A percentile compares a stretch with the other conserved stretches of the same genome.
Evolutionary conservation across 2,797 vertebrate species (phyloP).

Genomic region (Heliangelus exortis): DNA sequence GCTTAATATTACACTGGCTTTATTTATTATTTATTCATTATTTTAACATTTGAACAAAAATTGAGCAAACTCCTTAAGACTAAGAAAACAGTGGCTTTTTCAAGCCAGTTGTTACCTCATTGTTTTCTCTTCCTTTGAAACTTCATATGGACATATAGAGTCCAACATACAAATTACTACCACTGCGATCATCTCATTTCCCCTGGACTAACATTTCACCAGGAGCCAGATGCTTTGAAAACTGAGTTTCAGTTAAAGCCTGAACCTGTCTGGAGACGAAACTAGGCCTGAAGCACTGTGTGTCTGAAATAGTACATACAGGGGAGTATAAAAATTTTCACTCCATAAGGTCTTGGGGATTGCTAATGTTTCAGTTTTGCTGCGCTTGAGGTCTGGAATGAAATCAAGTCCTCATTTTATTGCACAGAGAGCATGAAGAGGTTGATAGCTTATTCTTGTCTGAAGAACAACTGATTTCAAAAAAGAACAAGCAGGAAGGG

Average conservation of each 20-base stretch:
- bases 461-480: not conserved
- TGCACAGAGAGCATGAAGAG: not conserved
- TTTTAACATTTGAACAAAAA: conserved; percentile 2
- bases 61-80: not conserved
- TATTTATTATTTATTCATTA: not conserved
- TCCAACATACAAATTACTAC: conserved; percentile 53
- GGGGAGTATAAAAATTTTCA: not conserved
- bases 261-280: not conserved
- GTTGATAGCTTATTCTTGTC: not conserved
- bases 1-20: conserved; percentile 55
- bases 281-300: not conserved
- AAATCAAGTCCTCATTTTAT: not conserved
- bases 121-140: conserved; percentile 72
- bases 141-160: conserved; percentile 61
- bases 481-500: not conserved
- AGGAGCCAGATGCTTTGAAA: conserved; percentile 24
- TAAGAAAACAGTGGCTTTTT: conserved; percentile 65
- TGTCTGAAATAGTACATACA: not conserved
- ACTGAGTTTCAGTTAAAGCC: not conserved
- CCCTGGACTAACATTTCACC: not conserved
- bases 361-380: not conserved
- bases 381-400: not conserved
- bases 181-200: conserved; percentile 33
- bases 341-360: not conserved
- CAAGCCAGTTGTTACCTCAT: conserved; percentile 70